These are phyloP conservation scores for Syngnathoides biaculeatus DNA, from an alignment of 2,113 vertebrate genomes.

Conservation along the genomic window DNA sequence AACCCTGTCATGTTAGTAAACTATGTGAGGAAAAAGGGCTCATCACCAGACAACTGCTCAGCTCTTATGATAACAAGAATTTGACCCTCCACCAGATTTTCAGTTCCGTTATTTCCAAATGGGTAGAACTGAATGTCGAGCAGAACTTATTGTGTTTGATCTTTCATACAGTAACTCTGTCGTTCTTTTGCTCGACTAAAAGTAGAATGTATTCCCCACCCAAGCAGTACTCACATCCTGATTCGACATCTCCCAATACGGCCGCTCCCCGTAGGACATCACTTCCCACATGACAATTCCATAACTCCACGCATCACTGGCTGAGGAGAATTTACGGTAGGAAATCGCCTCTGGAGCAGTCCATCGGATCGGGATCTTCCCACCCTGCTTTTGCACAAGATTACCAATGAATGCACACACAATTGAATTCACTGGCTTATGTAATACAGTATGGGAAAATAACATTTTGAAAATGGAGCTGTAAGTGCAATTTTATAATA, in stretches of 20 bases:
- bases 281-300: conserved; percentile 99
- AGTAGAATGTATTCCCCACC: neutral
- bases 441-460: neutral
- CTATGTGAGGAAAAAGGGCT: too few species aligned
- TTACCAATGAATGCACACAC: neutral
- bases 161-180: neutral
- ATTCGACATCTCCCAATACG: conserved; percentile 98
- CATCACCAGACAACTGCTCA: too few species aligned
- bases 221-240: conserved; percentile 84
- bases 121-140: neutral
- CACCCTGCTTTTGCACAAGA: conserved; percentile 78
- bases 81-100: neutral
- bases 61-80: neutral
- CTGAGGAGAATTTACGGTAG: conserved; percentile 92
- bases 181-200: neutral
- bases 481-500: too few species aligned
- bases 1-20: too few species aligned
- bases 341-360: conserved; percentile 93
- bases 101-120: too few species aligned
- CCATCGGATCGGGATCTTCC: conserved; percentile 95
- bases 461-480: too few species aligned
- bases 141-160: neutral
- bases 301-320: conserved; percentile 92
- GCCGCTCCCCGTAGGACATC: conserved; percentile 94
- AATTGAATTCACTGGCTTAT: neutral